A percentile compares a stretch with the other conserved stretches of the same genome.
phyloP scores from a whole-genome alignment of 2,797 vertebrate genomes.

The Podargus strigoides region DNA sequence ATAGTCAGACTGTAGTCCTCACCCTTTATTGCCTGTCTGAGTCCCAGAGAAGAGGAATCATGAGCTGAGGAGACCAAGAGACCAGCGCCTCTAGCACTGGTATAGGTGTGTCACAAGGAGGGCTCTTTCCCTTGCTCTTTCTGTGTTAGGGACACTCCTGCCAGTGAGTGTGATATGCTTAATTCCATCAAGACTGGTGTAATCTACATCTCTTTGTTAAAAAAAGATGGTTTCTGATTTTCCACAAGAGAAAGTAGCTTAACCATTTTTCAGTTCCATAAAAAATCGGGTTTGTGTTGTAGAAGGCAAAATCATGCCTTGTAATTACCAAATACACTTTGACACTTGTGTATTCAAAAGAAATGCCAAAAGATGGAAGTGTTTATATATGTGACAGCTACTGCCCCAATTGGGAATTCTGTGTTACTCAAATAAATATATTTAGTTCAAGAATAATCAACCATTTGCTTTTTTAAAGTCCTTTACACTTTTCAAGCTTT shows the following conservation, averaged over 20 bases:
- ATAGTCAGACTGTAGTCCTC: background rate
- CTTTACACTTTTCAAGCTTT: background rate
- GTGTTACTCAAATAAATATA: background rate
- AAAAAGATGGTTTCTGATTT: background rate
- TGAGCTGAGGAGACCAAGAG: background rate
- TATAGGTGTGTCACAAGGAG: background rate
- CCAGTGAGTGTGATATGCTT: background rate
- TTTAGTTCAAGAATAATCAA: background rate
- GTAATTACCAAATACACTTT: background rate
- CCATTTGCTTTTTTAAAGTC: conserved; percentile 28
- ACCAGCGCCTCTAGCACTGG: background rate
- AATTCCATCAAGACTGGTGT: background rate
- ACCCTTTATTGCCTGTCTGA: background rate
- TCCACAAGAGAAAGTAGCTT: background rate
- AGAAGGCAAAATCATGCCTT: background rate
- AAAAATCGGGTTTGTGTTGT: background rate
- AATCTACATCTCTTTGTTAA: background rate
- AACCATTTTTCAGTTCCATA: background rate
- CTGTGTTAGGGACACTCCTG: background rate
- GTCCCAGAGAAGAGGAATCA: background rate
- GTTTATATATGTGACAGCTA: background rate
- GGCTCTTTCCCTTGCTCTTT: background rate
- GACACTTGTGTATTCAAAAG: background rate
- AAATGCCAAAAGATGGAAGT: background rate
- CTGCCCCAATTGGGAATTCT: background rate